A percentile compares a stretch with the other conserved stretches of the same genome.
These are phyloP conservation scores for Ctenoplectra terminalis DNA, from an alignment of 1,140 invertebrate genomes.

Conservation along the genomic window DNA sequence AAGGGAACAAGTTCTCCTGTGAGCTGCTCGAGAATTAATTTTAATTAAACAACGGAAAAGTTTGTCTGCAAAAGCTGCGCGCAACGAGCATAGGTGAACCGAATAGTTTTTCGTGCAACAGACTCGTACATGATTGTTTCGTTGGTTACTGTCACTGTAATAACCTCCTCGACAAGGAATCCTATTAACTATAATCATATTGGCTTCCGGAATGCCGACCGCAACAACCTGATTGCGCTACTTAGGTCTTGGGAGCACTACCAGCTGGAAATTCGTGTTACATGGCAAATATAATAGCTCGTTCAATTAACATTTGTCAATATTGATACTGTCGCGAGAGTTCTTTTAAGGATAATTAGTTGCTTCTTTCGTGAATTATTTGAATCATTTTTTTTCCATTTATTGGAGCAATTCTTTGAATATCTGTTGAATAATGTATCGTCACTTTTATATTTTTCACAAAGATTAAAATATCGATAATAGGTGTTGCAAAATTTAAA, in stretches of 20 bases:
- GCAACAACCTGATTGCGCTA: not conserved
- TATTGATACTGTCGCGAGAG: not conserved
- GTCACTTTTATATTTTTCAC: too few species aligned
- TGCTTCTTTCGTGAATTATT: not conserved
- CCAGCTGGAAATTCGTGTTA: not conserved
- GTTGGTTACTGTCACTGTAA: not conserved
- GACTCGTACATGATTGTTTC: not conserved
- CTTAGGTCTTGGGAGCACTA: not conserved
- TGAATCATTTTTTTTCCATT: too few species aligned
- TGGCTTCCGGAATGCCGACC: not conserved
- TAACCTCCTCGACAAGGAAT: not conserved
- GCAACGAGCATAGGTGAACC: not conserved
- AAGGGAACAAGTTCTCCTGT: too few species aligned
- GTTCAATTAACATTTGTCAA: too few species aligned
- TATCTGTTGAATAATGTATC: too few species aligned
- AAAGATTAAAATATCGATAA: too few species aligned
- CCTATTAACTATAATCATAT: not conserved
- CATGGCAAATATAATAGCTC: not conserved
- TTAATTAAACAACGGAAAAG: not conserved
- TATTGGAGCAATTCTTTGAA: too few species aligned
- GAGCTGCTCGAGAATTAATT: too few species aligned
- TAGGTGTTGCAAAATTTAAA: too few species aligned
- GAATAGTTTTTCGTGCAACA: not conserved
- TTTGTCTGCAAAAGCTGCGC: not conserved
- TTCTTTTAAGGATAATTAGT: not conserved